Evolutionary conservation across 1,140 invertebrate genomes (phyloP).

Genomic region (Lamellibrachia luymesi): DNA sequence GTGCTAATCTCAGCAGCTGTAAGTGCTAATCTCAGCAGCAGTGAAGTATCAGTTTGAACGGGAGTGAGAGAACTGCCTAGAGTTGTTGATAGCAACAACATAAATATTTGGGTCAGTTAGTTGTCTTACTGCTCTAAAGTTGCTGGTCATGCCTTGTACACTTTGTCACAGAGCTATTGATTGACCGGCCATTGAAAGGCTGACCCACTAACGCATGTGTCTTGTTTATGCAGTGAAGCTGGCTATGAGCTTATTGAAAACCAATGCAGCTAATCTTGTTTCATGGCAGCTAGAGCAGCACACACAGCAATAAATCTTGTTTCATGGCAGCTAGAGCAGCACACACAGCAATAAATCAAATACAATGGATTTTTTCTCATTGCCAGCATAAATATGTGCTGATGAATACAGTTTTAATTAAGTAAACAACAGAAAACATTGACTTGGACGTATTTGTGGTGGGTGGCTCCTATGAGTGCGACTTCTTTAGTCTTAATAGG

Average conservation of each 20-base stretch:
- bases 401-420: neutral
- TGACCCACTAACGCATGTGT: neutral
- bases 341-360: neutral
- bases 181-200: neutral
- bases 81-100: no score
- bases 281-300: neutral
- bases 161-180: neutral
- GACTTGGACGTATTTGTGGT: neutral
- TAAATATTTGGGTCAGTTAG: neutral
- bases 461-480: no score
- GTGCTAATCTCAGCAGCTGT: no score
- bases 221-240: neutral
- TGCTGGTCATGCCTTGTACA: neutral
- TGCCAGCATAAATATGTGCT: neutral
- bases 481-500: no score
- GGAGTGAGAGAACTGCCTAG: no score
- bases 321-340: neutral
- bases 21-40: no score
- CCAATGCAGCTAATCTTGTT: neutral
- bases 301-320: neutral
- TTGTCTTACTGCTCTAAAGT: neutral
- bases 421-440: neutral
- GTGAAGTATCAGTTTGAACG: no score
- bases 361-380: neutral
- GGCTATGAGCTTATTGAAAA: neutral